phyloP scores from a whole-genome alignment of 2,113 vertebrate species.

The Cheilinus undulatus region DNA sequence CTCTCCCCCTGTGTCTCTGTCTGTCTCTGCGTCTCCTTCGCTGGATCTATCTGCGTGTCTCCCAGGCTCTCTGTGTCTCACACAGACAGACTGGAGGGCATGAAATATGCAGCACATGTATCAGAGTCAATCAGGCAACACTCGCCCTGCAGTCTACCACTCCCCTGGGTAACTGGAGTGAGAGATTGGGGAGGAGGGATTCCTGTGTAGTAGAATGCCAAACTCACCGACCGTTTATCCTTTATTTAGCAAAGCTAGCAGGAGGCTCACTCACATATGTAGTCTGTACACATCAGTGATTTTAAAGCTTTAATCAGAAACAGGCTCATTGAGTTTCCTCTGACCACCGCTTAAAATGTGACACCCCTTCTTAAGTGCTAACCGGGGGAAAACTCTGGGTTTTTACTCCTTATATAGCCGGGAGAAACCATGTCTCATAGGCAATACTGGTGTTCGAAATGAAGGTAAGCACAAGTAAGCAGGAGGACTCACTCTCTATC shows the following conservation, averaged over 20 bases:
- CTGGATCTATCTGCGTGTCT: constrained; percentile 23
- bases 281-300: constrained; percentile 9
- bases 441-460: too few relatives aligned
- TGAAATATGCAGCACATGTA: constrained; percentile 79
- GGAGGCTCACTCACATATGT: constrained; percentile 38
- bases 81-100: constrained; percentile 61
- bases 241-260: constrained; percentile 75
- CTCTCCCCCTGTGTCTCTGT: background rate
- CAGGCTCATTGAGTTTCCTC: constrained; percentile 27
- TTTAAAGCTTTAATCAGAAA: constrained; percentile 52
- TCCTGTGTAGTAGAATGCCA: constrained; percentile 72
- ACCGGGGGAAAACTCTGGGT: constrained; percentile 14
- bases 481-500: too few relatives aligned
- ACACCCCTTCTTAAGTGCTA: constrained; percentile 9
- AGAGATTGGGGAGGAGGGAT: constrained; percentile 69
- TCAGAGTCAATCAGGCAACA: constrained; percentile 79
- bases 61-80: constrained; percentile 21
- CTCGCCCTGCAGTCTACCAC: constrained; percentile 69
- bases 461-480: too few relatives aligned
- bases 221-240: constrained; percentile 80
- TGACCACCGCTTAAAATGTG: constrained; percentile 14
- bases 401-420: background rate
- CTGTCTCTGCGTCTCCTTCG: constrained; percentile 31
- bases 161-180: constrained; percentile 71
- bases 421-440: too few relatives aligned